Base-by-base conservation (phyloP, 2,888 invertebrate species). In the Erannis defoliaria region DNA sequence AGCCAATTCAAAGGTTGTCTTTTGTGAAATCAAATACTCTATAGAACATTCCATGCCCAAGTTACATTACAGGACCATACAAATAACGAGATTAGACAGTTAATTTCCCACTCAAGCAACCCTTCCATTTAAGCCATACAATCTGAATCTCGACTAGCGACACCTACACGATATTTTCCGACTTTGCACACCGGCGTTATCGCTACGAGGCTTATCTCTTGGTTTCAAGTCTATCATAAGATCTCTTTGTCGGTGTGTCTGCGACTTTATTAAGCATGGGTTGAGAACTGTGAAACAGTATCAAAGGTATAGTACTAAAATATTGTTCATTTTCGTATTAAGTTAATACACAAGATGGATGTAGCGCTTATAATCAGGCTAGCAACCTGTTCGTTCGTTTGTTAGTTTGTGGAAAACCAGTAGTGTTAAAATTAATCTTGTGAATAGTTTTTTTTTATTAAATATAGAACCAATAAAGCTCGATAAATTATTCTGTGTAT, bases 211-310 rank as follows among this genome's bases (percentile, higher is more conserved):
- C 29, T 45, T 51, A 58, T 53, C 46, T 33, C 23, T 29, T 37
- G 37, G 55, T 43, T 43, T 55, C 56, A 53, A 40, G 55, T 62
- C 50, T 55, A 62, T 62, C 55, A 33, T 21, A 12, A 40, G 46
- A 62, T 62, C 62, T 62, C 56, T 62, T 62, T 62, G 62, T 62
- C 62, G 62, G 62, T 62, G 56, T 53, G 62, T 56, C 26, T 51
- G 45, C 56, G 46, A 31, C 62, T 62, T 48, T 61, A 61, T 62
- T 51, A 55, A 42, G 46, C 18, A 2, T 38, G 19, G 9, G 19
- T 16, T 42, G 12, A n/a, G 19, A 2, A 35, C 2, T 23, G 12
- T 54, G 14, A 46, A 1, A 33, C 62, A 62, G 62, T 56, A 46
- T 16, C 12, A n/a, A 10, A 43, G 29, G 12, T 55, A 50, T 4